These are phyloP conservation scores for Metridium senile DNA, from an alignment of 92 coral and sea anemone species.

Conservation along the genomic window DNA sequence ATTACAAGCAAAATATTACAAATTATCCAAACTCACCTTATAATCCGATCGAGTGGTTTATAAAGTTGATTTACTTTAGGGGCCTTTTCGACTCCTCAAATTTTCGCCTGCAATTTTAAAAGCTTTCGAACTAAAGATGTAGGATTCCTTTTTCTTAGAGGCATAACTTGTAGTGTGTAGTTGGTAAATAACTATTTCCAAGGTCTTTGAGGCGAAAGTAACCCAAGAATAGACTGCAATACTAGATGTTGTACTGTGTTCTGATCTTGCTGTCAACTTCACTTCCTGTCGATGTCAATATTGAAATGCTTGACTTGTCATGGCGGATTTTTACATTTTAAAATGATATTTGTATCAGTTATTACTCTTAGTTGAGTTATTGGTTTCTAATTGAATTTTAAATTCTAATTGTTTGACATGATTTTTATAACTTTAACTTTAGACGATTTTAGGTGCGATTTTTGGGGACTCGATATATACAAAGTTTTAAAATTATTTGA, in stretches of 20 bases:
- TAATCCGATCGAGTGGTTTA: constrained; percentile 3
- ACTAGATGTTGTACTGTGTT: not conserved
- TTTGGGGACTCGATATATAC: too few species aligned
- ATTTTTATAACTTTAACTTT: too few species aligned
- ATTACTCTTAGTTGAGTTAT: too few species aligned
- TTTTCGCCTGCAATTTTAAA: not conserved
- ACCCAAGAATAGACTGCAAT: not conserved
- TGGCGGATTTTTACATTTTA: not conserved
- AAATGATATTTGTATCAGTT: too few species aligned
- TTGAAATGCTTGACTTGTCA: constrained; percentile 16
- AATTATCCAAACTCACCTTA: not conserved
- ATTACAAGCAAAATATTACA: not conserved
- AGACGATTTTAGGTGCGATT: too few species aligned
- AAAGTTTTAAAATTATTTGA: too few species aligned
- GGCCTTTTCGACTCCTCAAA: not conserved
- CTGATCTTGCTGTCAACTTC: constrained; percentile 2
- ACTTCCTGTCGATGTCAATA: constrained; percentile 14
- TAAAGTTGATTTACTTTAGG: not conserved
- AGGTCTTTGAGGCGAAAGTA: not conserved
- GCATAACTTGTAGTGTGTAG: too few species aligned
- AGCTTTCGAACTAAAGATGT: not conserved
- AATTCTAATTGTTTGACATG: too few species aligned
- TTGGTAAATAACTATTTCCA: too few species aligned
- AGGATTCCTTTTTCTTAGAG: not conserved
- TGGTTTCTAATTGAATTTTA: too few species aligned